Evolutionary conservation across 2,888 invertebrate genomes (phyloP), one percentile per base, ranked within the genome.

Genomic region (Himalopsyche anomala): DNA sequence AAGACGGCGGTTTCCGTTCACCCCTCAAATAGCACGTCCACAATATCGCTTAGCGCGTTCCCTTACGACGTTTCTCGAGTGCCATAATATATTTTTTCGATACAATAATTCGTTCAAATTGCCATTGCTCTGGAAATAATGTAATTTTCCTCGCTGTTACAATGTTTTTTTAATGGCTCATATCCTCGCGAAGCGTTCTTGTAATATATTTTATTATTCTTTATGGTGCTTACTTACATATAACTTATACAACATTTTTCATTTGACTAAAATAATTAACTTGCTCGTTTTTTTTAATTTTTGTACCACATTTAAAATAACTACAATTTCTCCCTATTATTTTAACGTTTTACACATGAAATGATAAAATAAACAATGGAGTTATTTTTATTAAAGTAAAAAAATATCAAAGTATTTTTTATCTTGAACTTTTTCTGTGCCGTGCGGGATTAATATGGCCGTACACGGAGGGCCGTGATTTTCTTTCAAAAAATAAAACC

Each of bases 61-160:
- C 28, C 62, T 62, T 62, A 62, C 62, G 62, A 62, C 62, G 62
- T 19, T 62, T 19, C 28, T 62, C 19, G 28, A 62, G 28, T 28
- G 11, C 62, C 62, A 62, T 62, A 62, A 62, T 62, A 19, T 28
- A 51, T 51, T 51, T 51, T 19, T 19, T 62, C 62, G 62, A 62
- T 62, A 62, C 62, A 62, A 62, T 62, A 62, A 62, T 62, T 62
- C 62, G 62, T 62, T 62, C 62, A 62, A 62, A 62, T 62, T 62
- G 62, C 62, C 28, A 62, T 62, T 62, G 62, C 62, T 11, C 15
- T 62, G 17, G 62, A 62, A 62, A 28, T 28, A 28, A 19, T 62
- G 62, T 62, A 62, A 62, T 62, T 28, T 62, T 56, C 62, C 11
- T 28, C 62, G 62, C 62, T 62, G 8, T 19, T 62, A 62, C 62